phyloP scores from a whole-genome alignment of 2,113 vertebrate genomes.

The Ciconia maguari region DNA sequence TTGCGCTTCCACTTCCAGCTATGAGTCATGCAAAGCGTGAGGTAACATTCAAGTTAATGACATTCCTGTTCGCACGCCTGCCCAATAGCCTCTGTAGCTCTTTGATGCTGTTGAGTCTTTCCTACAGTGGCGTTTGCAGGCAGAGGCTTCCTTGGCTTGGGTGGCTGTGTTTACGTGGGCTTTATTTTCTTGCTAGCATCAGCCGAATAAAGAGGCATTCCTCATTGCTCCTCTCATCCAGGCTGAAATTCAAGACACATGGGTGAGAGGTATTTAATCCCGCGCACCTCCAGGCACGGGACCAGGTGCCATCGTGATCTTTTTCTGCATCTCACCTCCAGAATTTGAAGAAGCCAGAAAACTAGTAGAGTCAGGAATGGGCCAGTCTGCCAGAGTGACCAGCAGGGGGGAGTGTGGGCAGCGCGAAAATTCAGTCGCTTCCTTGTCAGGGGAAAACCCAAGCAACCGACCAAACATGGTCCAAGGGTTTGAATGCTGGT shows the following conservation, averaged over 20 bases:
- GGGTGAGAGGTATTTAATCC: background rate
- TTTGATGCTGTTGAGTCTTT: background rate
- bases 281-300: rapidly evolving
- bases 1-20: background rate
- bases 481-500: no score
- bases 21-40: background rate
- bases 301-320: background rate
- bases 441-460: rapidly evolving
- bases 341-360: background rate
- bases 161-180: background rate
- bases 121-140: background rate
- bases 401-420: constrained; percentile 53
- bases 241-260: background rate
- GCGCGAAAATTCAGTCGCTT: background rate
- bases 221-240: background rate
- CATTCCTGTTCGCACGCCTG: background rate
- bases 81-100: background rate
- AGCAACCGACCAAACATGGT: rapidly evolving
- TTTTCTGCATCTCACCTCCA: background rate
- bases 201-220: background rate
- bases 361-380: rapidly evolving
- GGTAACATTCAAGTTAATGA: background rate
- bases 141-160: background rate
- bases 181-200: background rate
- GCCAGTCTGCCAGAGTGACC: background rate